Conservation (phyloP, 2,113 vertebrate genomes). For the Nesospiza acunhae region DNA sequence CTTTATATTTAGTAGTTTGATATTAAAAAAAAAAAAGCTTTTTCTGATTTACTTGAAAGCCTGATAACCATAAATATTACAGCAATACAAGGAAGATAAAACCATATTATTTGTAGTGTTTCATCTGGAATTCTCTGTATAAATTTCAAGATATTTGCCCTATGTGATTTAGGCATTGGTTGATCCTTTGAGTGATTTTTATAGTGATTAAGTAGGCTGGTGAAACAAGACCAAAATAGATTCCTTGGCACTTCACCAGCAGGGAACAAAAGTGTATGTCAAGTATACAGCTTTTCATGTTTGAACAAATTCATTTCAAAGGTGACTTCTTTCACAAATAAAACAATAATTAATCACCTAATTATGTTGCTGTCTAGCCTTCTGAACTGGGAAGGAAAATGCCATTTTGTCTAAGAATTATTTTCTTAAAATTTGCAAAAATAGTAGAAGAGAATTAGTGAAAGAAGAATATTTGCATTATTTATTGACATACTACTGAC, state of each 20-base stretch:
- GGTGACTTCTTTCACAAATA: slow-evolving; percentile 27
- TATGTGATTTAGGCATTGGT: not conserved
- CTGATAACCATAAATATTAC: not conserved
- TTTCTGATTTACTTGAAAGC: not conserved
- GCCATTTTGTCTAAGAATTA: not conserved
- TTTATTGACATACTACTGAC: not conserved
- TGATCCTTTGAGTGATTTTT: slow-evolving; percentile 18
- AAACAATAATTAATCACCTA: slow-evolving; percentile 41
- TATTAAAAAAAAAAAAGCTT: not conserved
- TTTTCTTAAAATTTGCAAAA: not conserved
- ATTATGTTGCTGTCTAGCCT: not conserved
- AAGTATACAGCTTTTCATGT: slow-evolving; percentile 20
- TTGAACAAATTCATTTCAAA: slow-evolving; percentile 19
- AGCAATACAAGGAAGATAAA: not conserved
- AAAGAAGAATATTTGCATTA: not conserved
- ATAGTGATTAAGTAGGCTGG: not conserved
- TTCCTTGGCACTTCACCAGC: not conserved
- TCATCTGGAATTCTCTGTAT: not conserved
- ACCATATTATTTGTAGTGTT: not conserved
- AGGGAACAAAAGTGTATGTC: not conserved
- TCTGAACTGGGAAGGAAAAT: not conserved
- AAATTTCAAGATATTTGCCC: not conserved
- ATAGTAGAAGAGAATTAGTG: not conserved
- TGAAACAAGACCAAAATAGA: slow-evolving; percentile 7
- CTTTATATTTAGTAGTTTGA: not conserved